A percentile compares a stretch with the other conserved stretches of the same genome.
phyloP scores from a whole-genome alignment of 2,113 vertebrate genomes.

The Sitta europaea region DNA sequence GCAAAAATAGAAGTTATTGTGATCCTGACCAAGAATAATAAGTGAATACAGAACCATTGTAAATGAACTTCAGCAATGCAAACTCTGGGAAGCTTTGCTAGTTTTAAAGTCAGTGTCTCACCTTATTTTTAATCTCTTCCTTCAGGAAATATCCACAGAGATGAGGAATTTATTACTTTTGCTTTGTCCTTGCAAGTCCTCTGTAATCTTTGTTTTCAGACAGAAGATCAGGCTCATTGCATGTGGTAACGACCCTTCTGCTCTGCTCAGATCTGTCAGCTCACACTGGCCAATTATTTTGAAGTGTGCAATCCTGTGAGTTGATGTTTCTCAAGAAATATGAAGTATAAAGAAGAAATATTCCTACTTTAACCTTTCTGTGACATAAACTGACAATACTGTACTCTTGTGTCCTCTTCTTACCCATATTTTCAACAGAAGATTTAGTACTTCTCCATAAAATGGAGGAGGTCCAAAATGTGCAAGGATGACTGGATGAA shows the following conservation, averaged over 20 bases:
- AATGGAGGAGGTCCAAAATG: neutral
- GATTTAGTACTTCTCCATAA: neutral
- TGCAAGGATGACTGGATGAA: neutral
- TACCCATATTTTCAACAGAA: neutral
- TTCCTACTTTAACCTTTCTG: neutral
- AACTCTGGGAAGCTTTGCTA: neutral
- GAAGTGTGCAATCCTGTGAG: neutral
- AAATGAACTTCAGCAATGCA: neutral
- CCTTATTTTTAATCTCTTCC: neutral
- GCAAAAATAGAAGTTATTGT: neutral
- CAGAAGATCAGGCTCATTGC: neutral
- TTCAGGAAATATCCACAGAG: neutral
- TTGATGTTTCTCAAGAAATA: neutral
- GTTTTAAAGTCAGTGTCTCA: neutral
- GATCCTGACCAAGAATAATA: neutral
- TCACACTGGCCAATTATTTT: neutral
- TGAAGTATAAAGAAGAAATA: neutral
- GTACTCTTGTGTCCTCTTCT: neutral
- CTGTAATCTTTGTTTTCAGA: neutral
- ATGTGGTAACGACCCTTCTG: neutral
- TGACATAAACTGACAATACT: neutral
- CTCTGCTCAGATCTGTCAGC: neutral
- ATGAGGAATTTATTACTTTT: neutral
- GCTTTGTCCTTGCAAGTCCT: neutral
- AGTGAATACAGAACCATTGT: fast-evolving